Evolutionary conservation across 2,888 invertebrate species (phyloP), one percentile per base, ranked within the genome.

Genomic region (Hydraecia micacea): DNA sequence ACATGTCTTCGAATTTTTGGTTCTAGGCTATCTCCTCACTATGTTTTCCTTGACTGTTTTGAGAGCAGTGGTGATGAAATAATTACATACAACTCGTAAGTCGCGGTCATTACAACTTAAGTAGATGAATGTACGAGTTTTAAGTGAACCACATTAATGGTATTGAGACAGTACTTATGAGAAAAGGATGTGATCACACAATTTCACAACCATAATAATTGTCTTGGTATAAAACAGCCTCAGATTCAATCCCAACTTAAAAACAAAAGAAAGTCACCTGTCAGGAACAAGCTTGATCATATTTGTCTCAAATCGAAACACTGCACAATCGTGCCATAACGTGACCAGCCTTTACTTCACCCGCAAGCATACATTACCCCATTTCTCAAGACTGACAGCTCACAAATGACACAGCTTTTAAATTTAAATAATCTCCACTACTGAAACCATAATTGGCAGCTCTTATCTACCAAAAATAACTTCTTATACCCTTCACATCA

Each of bases 401-500:
- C 84, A 81, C 81, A 84, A 85, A 85, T 85, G 84, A 85, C 82
- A 85, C 81, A 55, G 82, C 73, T 85, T 74, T 85, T 75, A 85
- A 85, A 85, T 81, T 85, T 85, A 81, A 85, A 84, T 84, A 84
- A 85, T 78, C 82, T 66, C 60, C 71, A 85, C 75, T 77, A 76
- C 85, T 74, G 81, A 21, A 75, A 68, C 85, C 78, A 81, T 85
- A 85, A 85, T 85, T 85, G 84, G 85, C 77, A 46, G 73, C 5
- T 75, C 72, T 84, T 86, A 84, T 86, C 84, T 79, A 67, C 77
- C 66, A 77, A 76, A 80, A 84, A 80, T 86, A 84, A 80, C 71
- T 76, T 73, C 25, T 62, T 68, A 42, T 76, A 69, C 70, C 81
- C 80, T 83, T 81, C 85, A 73, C 81, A 85, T 87, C 87, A 79